phyloP scores from a whole-genome alignment of 2,113 vertebrate genomes.

The Cacatua alba region DNA sequence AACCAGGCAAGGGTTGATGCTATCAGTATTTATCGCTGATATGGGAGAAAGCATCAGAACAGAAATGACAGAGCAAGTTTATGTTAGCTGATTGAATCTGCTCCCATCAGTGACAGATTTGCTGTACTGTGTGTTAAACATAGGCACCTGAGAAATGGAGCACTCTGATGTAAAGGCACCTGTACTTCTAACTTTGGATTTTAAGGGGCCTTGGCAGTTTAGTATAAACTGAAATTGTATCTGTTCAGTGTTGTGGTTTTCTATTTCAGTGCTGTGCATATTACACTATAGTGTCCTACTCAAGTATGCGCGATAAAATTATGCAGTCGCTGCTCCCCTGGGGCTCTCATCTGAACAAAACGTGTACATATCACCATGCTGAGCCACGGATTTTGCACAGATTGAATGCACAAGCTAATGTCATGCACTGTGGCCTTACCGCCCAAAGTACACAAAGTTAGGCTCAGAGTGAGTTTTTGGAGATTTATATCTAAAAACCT shows the following conservation, averaged over 20 bases:
- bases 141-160: not conserved
- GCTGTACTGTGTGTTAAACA: fast-evolving
- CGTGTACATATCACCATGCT: not conserved
- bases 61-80: not conserved
- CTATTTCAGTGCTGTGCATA: not conserved
- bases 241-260: not conserved
- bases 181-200: not conserved
- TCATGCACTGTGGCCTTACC: not conserved
- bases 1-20: not conserved
- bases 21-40: not conserved
- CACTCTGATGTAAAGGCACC: not conserved
- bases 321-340: not conserved
- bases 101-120: not conserved
- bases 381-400: not conserved
- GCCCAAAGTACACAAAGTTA: not conserved
- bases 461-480: not conserved
- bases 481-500: not conserved
- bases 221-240: not conserved
- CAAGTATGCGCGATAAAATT: not conserved
- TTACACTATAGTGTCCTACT: not conserved
- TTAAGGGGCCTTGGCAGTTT: not conserved
- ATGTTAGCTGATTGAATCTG: not conserved
- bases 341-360: not conserved
- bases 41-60: not conserved
- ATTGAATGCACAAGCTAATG: not conserved